Conservation (phyloP, 2,797 vertebrate genomes). For the Cyprinodon diabolis region DNA sequence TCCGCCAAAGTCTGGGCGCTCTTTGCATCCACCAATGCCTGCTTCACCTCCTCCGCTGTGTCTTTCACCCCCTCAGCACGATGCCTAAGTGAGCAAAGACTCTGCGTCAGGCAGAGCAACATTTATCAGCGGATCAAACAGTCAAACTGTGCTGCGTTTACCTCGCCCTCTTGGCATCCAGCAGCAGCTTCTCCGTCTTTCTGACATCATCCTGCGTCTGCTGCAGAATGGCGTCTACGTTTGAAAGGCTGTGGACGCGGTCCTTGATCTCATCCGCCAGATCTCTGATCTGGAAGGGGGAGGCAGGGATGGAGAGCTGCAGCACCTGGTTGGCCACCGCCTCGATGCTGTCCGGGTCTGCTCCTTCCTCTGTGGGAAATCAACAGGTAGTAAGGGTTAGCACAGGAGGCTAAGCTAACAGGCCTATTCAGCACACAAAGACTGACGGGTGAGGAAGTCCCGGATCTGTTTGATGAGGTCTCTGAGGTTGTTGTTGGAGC, state of each 20-base stretch:
- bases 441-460: conserved; percentile 95
- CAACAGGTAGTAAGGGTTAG: background rate
- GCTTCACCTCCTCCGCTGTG: conserved; percentile 84
- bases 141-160: conserved; percentile 43
- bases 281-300: conserved; percentile 88
- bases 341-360: conserved; percentile 95
- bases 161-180: conserved; percentile 91
- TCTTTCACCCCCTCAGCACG: conserved; percentile 86
- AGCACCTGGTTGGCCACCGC: conserved; percentile 90
- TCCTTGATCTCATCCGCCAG: conserved; percentile 93
- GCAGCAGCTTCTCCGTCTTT: conserved; percentile 87
- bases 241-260: conserved; percentile 89
- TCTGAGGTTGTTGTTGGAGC: conserved; percentile 91
- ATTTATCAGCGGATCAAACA: background rate
- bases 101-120: background rate
- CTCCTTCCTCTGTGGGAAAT: conserved; percentile 89
- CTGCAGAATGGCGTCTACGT: conserved; percentile 91
- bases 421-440: background rate
- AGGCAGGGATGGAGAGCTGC: conserved; percentile 94
- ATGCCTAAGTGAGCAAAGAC: conserved; percentile 73
- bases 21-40: conserved; percentile 85
- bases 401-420: background rate
- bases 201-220: conserved; percentile 89
- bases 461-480: conserved; percentile 95
- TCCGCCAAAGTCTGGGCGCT: conserved; percentile 87